Percentiles rank a stretch among this genome's conserved stretches.
Conservation (phyloP, 2,888 invertebrate genomes). For the Dynastes grantii region DNA sequence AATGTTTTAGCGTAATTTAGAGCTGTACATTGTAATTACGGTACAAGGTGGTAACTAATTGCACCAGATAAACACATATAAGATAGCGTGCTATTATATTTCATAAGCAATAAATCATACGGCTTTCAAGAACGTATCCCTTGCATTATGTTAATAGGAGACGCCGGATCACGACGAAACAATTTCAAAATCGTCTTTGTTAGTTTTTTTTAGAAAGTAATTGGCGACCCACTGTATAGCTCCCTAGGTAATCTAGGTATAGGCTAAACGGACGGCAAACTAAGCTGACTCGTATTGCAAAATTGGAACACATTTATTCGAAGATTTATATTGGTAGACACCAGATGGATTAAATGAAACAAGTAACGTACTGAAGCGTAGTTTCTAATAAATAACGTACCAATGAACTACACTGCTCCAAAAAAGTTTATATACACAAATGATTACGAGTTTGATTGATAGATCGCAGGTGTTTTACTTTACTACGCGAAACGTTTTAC, state of each 20-base stretch:
- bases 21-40: too few relatives aligned
- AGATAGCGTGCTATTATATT: slow-evolving; percentile 19
- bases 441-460: too few relatives aligned
- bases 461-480: too few relatives aligned
- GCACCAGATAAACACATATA: slow-evolving; percentile 3
- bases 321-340: slow-evolving; percentile 31
- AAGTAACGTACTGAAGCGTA: background rate
- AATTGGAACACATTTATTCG: slow-evolving; percentile 24
- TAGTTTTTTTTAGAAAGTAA: slow-evolving; percentile 42
- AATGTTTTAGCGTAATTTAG: too few relatives aligned
- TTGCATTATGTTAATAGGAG: slow-evolving; percentile 40
- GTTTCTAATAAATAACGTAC: background rate
- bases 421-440: background rate
- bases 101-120: slow-evolving; percentile 24
- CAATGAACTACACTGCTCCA: background rate
- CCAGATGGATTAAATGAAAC: slow-evolving; percentile 6
- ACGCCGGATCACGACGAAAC: slow-evolving; percentile 31
- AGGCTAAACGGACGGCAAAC: slow-evolving; percentile 21
- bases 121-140: slow-evolving; percentile 31
- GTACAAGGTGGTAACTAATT: background rate
- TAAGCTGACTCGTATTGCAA: slow-evolving; percentile 35
- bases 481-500: too few relatives aligned
- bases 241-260: background rate
- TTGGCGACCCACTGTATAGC: slow-evolving; percentile 22
- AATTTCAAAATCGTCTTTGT: slow-evolving; percentile 47